Percentiles rank a stretch among this genome's conserved stretches.
phyloP scores from a whole-genome alignment of 2,113 vertebrate genomes.

The Cynoglossus semilaevis region DNA sequence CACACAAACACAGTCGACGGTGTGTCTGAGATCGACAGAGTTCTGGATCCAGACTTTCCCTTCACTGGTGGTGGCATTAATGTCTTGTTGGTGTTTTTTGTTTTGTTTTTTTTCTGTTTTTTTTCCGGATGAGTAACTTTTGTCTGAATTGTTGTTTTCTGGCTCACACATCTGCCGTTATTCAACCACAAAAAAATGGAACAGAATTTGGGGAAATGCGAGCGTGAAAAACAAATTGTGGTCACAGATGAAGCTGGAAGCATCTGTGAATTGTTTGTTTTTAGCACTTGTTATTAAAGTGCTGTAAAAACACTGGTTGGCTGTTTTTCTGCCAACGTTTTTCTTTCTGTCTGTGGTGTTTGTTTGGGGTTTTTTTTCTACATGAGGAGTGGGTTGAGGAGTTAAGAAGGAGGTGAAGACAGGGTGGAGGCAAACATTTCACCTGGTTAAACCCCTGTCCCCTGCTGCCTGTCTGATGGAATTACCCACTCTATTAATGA shows the following conservation, averaged over 20 bases:
- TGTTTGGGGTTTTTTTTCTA: not conserved
- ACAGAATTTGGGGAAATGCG: slow-evolving; percentile 41
- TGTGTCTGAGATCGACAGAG: too few species aligned
- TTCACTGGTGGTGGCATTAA: too few species aligned
- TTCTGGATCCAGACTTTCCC: too few species aligned
- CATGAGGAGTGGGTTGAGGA: not conserved
- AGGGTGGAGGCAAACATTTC: not conserved
- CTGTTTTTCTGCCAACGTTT: too few species aligned
- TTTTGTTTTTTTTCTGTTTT: slow-evolving; percentile 30
- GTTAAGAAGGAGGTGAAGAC: not conserved
- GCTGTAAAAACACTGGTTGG: not conserved
- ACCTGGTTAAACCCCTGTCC: not conserved
- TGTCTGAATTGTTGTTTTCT: slow-evolving; percentile 53
- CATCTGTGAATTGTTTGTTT: not conserved
- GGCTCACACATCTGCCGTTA: slow-evolving; percentile 67
- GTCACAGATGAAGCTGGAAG: not conserved
- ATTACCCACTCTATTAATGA: not conserved
- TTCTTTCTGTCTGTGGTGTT: too few species aligned
- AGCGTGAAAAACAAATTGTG: slow-evolving; percentile 30
- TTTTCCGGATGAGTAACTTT: slow-evolving; percentile 42
- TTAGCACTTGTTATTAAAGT: not conserved
- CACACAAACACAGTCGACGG: too few species aligned
- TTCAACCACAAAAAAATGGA: slow-evolving; percentile 58
- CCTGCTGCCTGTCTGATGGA: slow-evolving; percentile 1
- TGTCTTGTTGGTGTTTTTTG: not conserved